These are phyloP conservation scores for Pterocles burchelli DNA, from an alignment of 2,113 vertebrate genomes.

Conservation along the genomic window DNA sequence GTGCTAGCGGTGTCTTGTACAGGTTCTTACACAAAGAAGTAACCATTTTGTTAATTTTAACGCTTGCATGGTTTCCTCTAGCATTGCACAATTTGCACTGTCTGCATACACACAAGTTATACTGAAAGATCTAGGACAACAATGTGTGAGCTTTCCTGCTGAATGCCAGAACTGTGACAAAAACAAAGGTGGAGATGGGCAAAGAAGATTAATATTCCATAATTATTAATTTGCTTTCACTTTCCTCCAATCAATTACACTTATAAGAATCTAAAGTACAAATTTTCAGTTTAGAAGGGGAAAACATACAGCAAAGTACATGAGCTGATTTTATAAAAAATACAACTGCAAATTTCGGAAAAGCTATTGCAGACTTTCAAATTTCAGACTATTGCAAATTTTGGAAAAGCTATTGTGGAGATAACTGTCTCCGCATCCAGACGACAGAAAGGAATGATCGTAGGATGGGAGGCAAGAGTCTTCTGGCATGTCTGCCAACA, in stretches of 20 bases:
- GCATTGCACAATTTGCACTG: not conserved
- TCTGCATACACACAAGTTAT: not conserved
- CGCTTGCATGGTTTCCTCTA: not conserved
- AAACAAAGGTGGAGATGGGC: not conserved
- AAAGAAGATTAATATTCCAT: not conserved
- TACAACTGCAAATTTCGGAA: not conserved
- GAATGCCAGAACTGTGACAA: not conserved
- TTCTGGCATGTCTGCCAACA: not conserved
- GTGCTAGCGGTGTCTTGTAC: not conserved
- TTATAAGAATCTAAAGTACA: not conserved
- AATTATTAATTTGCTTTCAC: not conserved
- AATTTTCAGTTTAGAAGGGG: not conserved
- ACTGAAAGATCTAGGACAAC: not conserved
- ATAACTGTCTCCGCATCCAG: not conserved
- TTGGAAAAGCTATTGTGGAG: not conserved
- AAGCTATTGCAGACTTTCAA: not conserved
- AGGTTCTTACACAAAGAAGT: not conserved
- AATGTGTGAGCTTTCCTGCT: not conserved
- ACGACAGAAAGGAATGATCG: not conserved
- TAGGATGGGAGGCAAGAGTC: not conserved
- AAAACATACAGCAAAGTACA: not conserved
- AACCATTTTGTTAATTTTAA: slow-evolving; percentile 11
- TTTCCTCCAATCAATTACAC: not conserved
- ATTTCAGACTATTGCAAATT: too few species aligned
- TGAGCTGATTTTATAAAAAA: not conserved